phyloP scores from a whole-genome alignment of 2,113 vertebrate species.

The Thryonomys swinderianus region DNA sequence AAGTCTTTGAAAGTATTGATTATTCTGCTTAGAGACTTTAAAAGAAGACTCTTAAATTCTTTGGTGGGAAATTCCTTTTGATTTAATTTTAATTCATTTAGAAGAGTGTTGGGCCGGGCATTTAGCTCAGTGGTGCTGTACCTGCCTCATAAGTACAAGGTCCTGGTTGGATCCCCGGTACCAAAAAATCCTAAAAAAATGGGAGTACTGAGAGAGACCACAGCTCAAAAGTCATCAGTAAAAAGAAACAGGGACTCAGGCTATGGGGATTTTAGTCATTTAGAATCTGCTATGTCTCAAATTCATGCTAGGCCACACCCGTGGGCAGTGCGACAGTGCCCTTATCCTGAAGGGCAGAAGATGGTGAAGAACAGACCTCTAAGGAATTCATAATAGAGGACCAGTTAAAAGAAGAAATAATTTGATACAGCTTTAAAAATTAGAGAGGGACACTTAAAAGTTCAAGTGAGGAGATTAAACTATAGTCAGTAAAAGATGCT shows the following conservation, averaged over 20 bases:
- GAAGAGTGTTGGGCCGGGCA: not conserved
- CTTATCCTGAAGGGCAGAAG: not conserved
- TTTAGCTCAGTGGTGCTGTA: no score
- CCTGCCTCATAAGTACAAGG: no score
- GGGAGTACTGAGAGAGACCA: not conserved
- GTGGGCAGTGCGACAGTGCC: not conserved
- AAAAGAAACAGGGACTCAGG: not conserved
- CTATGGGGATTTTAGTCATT: not conserved
- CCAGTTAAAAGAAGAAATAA: not conserved
- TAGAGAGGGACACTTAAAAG: conserved; percentile 6
- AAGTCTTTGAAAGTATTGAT: not conserved
- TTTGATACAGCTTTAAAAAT: not conserved
- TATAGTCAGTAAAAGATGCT: not conserved
- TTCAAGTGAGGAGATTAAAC: not conserved
- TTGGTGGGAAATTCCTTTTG: not conserved
- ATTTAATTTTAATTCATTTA: conserved; percentile 28
- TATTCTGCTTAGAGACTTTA: not conserved
- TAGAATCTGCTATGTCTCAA: not conserved
- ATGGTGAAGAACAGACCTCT: not conserved
- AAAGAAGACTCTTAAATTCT: not conserved
- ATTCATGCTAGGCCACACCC: not conserved
- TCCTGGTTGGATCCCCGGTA: no score
- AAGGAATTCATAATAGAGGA: not conserved
- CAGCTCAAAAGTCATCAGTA: not conserved
- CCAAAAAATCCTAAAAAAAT: no score